Base-by-base conservation (phyloP, 2,888 invertebrate species). In the Idaea straminata region DNA sequence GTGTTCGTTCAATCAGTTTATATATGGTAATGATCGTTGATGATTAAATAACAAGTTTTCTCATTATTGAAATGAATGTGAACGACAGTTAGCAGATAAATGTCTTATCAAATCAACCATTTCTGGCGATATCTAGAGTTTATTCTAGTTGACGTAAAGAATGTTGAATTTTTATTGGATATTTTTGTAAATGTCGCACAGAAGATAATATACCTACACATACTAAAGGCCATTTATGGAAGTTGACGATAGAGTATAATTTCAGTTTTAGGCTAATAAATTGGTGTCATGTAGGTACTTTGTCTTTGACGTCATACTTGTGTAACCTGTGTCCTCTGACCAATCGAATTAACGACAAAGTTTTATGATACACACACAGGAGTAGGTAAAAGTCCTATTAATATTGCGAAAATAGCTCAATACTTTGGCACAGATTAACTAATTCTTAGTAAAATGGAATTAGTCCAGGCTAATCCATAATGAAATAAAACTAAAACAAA, bases 31-130 rank as follows among this genome's bases (percentile, higher is more conserved):
- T 63, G 63, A 64, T 68, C 59, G 38, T 57, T 15, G 15, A 57
- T 63, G 59, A 70, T 70, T 64, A 69, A 61, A 72, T 67, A 60
- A 67, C 69, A 62, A 63, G 69, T 70, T 68, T 62, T 67, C 67
- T 69, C 64, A 69, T 67, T 65, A 67, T 65, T 61, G 65, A 63
- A 61, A 62, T 66, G 35, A 25, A 62, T n/a, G 65, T 64, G 59
- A 61, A 62, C 61, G 61, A 68, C 64, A 65, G 68, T 68, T 69
- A 65, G 62, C 69, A 60, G 62, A 61, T 69, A 47, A 25, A 25
- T 25, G 25, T 47, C 7, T 47, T 47, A 47, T 13, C 47, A 47
- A 7, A 47, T 47, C 13, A 10, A 47, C 47, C 47, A 47, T 47
- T 47, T 47, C 10, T 47, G 47, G 47, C 7, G 47, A 47, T 47